Evolutionary conservation across 2,113 vertebrate genomes (phyloP).

Genomic region (Eptatretus burgeri): DNA sequence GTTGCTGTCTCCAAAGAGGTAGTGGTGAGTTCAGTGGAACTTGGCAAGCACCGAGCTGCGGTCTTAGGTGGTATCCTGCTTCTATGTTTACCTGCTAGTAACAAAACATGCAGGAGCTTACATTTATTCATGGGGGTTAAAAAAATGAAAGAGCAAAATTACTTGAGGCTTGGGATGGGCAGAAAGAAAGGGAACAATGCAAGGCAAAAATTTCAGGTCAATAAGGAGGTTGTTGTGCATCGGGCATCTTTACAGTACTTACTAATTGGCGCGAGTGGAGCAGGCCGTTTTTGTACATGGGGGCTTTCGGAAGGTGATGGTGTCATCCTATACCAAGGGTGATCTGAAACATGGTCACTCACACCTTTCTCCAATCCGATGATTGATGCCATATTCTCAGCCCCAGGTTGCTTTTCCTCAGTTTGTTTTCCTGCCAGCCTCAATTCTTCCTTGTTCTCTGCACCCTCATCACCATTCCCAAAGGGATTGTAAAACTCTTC

Average conservation of each 20-base stretch:
- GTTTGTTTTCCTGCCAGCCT: not conserved
- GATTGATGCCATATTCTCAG: not conserved
- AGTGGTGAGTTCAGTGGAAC: no score
- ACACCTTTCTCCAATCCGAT: constrained; percentile 13
- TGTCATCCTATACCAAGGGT: constrained; percentile 86
- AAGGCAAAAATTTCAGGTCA: no score
- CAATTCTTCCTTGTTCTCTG: not conserved
- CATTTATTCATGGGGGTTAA: no score
- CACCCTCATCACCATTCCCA: not conserved
- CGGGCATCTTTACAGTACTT: constrained; percentile 10
- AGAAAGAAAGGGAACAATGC: no score
- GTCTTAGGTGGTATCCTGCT: no score
- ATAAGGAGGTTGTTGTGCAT: no score
- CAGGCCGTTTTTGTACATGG: constrained; percentile 40
- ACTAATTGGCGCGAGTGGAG: constrained; percentile 34
- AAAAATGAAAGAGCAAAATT: no score
- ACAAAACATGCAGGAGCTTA: no score
- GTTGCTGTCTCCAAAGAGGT: no score
- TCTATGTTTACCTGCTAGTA: no score
- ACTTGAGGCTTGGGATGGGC: no score
- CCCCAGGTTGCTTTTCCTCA: not conserved
- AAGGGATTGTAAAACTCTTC: not conserved
- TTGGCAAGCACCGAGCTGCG: no score
- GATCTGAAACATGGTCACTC: constrained; percentile 17
- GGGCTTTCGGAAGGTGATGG: constrained; percentile 26